Evolutionary conservation across 1,140 invertebrate genomes (phyloP).

Genomic region (Phenacoccus solenopsis): DNA sequence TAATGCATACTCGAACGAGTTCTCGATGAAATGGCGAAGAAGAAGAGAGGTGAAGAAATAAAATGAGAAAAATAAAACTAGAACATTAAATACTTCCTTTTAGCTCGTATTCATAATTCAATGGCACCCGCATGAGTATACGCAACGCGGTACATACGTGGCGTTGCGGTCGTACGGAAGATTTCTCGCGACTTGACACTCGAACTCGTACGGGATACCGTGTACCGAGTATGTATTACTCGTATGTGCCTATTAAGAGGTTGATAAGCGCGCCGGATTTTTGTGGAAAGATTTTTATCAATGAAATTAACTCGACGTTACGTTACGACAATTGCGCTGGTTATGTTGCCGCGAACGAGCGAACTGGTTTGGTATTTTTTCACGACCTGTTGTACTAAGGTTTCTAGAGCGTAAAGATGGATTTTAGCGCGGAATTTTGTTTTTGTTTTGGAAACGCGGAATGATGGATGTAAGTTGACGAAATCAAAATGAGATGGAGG

Average conservation of each 20-base stretch:
- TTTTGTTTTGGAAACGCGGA: too few species aligned
- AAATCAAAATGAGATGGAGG: too few species aligned
- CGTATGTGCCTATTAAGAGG: too few species aligned
- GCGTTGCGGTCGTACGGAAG: too few species aligned
- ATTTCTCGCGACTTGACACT: too few species aligned
- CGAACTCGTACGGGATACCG: neutral
- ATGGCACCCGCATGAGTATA: neutral
- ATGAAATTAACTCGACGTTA: neutral
- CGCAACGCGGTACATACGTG: too few species aligned
- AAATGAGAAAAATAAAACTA: neutral
- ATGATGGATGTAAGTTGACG: too few species aligned
- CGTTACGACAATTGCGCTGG: too few species aligned
- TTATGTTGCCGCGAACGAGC: neutral
- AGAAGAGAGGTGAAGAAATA: neutral
- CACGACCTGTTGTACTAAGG: too few species aligned
- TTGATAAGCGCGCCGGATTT: neutral
- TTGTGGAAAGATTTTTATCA: neutral
- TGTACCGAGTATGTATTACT: neutral
- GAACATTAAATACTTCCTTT: constrained; percentile 3
- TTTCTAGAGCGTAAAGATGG: neutral
- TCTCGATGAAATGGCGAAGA: neutral
- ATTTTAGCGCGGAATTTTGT: neutral
- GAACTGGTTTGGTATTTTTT: neutral
- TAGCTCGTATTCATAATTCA: neutral
- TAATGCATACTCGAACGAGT: too few species aligned